Conservation (phyloP, 2,888 invertebrate genomes). For the Synergus gifuensis region DNA sequence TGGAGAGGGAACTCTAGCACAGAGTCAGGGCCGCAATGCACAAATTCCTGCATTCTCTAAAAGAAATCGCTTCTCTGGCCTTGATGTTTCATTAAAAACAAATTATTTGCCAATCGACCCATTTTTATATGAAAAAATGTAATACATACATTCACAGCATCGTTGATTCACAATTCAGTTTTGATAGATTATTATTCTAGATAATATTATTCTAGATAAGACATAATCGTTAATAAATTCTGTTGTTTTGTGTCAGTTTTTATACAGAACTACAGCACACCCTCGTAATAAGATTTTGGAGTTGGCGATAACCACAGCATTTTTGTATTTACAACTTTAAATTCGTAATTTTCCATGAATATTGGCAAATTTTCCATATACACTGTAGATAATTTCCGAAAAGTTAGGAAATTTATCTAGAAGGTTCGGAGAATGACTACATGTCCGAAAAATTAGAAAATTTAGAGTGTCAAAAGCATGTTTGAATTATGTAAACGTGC, state of each 20-base stretch:
- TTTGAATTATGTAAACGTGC: constrained; percentile 46
- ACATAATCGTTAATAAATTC: too few relatives aligned
- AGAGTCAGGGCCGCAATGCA: constrained; percentile 75
- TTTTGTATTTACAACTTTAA: too few relatives aligned
- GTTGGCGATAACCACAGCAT: too few relatives aligned
- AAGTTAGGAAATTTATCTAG: constrained; percentile 39
- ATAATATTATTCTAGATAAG: background rate
- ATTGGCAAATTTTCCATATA: too few relatives aligned
- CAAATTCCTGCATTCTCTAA: constrained; percentile 47
- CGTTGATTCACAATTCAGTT: background rate
- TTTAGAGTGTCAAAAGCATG: constrained; percentile 50
- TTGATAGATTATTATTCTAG: background rate
- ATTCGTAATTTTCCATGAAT: too few relatives aligned
- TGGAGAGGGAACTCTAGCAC: constrained; percentile 74
- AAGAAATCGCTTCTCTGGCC: constrained; percentile 22
- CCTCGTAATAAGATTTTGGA: too few relatives aligned
- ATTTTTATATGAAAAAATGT: background rate
- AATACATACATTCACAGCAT: background rate
- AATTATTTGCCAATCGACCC: background rate
- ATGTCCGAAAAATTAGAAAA: too few relatives aligned
- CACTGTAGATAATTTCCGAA: too few relatives aligned
- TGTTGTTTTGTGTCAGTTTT: too few relatives aligned
- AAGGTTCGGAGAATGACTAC: constrained; percentile 45
- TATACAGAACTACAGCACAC: too few relatives aligned
- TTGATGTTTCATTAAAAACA: constrained; percentile 16